Conservation (phyloP, 1,140 invertebrate genomes). For the Aethina tumida region DNA sequence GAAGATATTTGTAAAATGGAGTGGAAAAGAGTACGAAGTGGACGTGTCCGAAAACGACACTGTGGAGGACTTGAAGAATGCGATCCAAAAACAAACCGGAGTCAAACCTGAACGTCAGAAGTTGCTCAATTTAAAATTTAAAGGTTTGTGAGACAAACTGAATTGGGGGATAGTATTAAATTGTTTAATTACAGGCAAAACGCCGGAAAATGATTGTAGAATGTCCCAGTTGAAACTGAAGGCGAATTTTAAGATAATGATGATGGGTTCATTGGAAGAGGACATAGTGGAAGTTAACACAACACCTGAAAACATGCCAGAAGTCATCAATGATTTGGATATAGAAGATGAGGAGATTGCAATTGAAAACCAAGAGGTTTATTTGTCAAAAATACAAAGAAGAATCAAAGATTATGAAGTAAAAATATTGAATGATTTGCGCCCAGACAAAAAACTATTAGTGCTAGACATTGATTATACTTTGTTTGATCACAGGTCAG, state of each 20-base stretch:
- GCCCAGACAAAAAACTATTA: constrained; percentile 78
- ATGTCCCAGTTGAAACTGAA: constrained; percentile 66
- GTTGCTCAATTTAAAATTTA: constrained; percentile 82
- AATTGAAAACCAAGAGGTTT: constrained; percentile 60
- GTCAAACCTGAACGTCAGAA: constrained; percentile 86
- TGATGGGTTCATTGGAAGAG: constrained; percentile 92
- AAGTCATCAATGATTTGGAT: constrained; percentile 80
- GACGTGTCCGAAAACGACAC: constrained; percentile 60
- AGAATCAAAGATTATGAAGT: constrained; percentile 81
- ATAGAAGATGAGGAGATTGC: constrained; percentile 81
- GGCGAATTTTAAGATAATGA: constrained; percentile 88
- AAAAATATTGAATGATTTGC: constrained; percentile 67
- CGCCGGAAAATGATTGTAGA: constrained; percentile 62
- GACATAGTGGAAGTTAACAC: constrained; percentile 74
- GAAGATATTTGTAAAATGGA: too few species aligned
- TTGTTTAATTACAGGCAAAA: constrained; percentile 55
- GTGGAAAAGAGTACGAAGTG: constrained; percentile 75
- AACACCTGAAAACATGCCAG: constrained; percentile 68
- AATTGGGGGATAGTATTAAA: constrained; percentile 1
- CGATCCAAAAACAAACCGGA: constrained; percentile 69
- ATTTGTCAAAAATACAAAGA: constrained; percentile 69
- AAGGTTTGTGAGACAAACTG: constrained; percentile 49
- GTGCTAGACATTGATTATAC: constrained; percentile 98
- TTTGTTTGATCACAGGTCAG: constrained; percentile 88
- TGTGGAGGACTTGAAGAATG: constrained; percentile 66